phyloP scores from a whole-genome alignment of 2,797 vertebrate species.

The Scyliorhinus canicula region DNA sequence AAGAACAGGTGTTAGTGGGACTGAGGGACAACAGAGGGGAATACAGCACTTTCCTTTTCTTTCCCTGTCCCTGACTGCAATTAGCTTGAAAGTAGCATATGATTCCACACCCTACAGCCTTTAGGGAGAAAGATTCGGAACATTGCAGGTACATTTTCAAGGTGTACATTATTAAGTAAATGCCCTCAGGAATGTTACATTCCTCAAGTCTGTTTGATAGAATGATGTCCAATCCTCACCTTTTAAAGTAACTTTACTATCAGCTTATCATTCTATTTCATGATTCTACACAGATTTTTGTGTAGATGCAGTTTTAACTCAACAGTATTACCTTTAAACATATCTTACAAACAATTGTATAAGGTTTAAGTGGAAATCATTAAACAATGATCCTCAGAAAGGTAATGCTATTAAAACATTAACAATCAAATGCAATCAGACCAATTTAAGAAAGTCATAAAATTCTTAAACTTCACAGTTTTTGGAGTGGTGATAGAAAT shows the following conservation, averaged over 20 bases:
- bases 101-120: not conserved
- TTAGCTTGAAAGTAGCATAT: not conserved
- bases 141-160: not conserved
- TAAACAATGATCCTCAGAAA: not conserved
- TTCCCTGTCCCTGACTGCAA: not conserved
- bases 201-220: conserved; percentile 5
- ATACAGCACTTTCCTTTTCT: not conserved
- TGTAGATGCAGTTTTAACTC: not conserved
- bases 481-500: not conserved
- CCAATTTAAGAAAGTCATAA: not conserved
- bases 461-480: not conserved
- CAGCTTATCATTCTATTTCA: not conserved
- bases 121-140: not conserved
- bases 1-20: conserved; percentile 1
- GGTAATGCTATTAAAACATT: not conserved
- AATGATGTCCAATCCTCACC: not conserved
- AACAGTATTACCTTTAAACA: not conserved
- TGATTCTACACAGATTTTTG: not conserved
- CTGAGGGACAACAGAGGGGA: not conserved
- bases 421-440: not conserved
- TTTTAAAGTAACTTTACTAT: not conserved
- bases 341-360: no score
- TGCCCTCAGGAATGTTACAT: not conserved
- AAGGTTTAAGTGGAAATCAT: not conserved
- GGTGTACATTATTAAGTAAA: not conserved